phyloP scores from a whole-genome alignment of 30 jellyfish, hydroid and myxozoan species.

The Pelagia noctiluca region DNA sequence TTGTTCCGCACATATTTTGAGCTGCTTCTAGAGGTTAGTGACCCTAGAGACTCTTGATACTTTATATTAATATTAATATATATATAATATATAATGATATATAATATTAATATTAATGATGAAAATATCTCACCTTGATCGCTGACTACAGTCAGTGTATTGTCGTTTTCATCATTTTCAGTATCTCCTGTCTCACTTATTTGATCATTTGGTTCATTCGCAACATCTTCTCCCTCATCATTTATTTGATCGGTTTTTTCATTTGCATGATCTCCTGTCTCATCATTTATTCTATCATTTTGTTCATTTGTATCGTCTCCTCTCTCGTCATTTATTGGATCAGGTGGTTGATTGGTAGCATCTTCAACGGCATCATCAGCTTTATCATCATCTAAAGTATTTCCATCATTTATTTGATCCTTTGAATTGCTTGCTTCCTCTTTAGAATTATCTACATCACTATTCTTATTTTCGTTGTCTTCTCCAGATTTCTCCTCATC shows the following conservation, averaged over 20 bases:
- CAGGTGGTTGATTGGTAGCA: not conserved
- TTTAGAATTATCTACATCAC: no score
- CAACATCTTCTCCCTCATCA: not conserved
- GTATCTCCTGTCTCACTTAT: slow-evolving; percentile 14
- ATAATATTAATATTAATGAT: no score
- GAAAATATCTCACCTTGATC: not conserved
- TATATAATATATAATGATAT: no score
- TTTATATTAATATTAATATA: no score
- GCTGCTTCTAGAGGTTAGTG: no score
- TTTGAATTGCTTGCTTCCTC: not conserved
- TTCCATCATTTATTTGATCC: no score
- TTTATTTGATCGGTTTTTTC: not conserved
- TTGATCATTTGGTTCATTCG: not conserved
- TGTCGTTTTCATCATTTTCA: slow-evolving; percentile 5
- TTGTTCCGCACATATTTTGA: no score
- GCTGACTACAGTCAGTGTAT: not conserved
- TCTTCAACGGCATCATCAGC: not conserved
- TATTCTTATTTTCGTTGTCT: no score
- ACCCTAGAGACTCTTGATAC: no score
- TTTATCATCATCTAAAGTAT: not conserved
- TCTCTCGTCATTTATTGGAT: not conserved
- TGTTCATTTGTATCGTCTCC: not conserved
- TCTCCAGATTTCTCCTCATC: no score
- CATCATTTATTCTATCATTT: not conserved
- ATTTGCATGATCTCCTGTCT: not conserved